Evolutionary conservation across 1,140 invertebrate species (phyloP).

Genomic region (Camponotus floridanus): DNA sequence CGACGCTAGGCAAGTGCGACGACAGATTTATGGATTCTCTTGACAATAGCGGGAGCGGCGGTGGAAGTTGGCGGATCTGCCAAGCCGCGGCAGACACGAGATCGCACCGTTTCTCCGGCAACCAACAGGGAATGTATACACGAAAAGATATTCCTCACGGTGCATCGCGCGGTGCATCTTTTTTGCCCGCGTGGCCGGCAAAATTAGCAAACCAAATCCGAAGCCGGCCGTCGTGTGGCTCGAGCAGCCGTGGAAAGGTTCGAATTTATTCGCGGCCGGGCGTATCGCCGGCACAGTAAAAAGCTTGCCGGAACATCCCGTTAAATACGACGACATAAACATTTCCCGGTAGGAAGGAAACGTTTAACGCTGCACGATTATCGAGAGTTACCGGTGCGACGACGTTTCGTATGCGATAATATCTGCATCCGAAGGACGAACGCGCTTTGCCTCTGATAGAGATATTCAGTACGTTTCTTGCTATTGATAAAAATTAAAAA

Average conservation of each 20-base stretch:
- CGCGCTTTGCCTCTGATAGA: not conserved
- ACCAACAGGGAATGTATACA: not conserved
- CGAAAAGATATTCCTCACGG: not conserved
- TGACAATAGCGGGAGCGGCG: constrained; percentile 75
- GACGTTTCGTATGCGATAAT: constrained; percentile 12
- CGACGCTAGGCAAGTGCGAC: constrained; percentile 54
- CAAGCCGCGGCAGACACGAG: constrained; percentile 68
- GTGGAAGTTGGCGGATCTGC: constrained; percentile 78
- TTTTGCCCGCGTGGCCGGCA: constrained; percentile 28
- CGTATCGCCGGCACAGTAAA: constrained; percentile 28
- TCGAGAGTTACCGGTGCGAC: constrained; percentile 27
- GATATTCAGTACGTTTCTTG: constrained; percentile 29
- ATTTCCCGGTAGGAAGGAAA: constrained; percentile 27
- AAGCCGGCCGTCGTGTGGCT: constrained; percentile 40
- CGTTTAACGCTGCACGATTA: constrained; percentile 21
- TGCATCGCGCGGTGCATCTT: constrained; percentile 26
- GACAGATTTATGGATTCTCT: constrained; percentile 78
- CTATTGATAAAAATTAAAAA: not conserved
- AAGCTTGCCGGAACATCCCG: constrained; percentile 26
- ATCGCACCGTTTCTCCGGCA: constrained; percentile 1
- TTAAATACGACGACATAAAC: constrained; percentile 41
- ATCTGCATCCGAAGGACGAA: constrained; percentile 1
- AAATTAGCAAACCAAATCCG: constrained; percentile 73
- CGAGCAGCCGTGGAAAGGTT: constrained; percentile 28
- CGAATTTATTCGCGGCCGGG: constrained; percentile 45